phyloP scores from a whole-genome alignment of 2,113 vertebrate genomes.

The Terrapene triunguis region DNA sequence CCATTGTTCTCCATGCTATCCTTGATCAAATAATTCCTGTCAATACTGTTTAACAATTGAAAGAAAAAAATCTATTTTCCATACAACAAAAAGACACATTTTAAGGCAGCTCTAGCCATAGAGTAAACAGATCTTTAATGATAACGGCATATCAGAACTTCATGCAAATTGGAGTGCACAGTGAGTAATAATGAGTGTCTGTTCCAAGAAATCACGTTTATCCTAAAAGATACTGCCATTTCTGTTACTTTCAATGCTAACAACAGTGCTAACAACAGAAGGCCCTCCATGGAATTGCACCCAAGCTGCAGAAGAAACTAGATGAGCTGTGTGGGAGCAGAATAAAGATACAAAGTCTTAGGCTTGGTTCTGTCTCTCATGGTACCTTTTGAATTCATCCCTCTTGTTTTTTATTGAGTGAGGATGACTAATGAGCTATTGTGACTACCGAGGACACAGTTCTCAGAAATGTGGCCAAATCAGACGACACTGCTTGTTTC shows the following conservation, averaged over 20 bases:
- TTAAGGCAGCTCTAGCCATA: not conserved
- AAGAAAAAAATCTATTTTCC: not conserved
- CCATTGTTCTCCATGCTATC: not conserved
- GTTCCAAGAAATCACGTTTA: not conserved
- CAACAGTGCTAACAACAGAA: not conserved
- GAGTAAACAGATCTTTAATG: not conserved
- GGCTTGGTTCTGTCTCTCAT: slow-evolving; percentile 1
- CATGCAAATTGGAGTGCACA: not conserved
- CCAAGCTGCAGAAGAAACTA: not conserved
- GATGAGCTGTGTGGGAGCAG: slow-evolving; percentile 24
- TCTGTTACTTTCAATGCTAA: not conserved
- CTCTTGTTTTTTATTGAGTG: slow-evolving; percentile 50
- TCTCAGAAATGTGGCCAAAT: slow-evolving; percentile 59
- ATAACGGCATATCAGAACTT: not conserved
- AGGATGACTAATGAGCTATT: slow-evolving; percentile 60
- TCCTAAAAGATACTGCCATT: not conserved
- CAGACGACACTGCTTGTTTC: slow-evolving; percentile 47
- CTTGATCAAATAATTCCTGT: not conserved
- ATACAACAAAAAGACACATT: not conserved
- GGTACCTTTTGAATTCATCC: slow-evolving; percentile 31
- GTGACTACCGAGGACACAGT: slow-evolving; percentile 35
- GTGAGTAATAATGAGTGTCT: not conserved
- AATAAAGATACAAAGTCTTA: slow-evolving; percentile 19
- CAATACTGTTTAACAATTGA: not conserved
- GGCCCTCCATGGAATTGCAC: not conserved